Conservation (phyloP, 2,888 invertebrate genomes). For the Lacanobia wlatinum region DNA sequence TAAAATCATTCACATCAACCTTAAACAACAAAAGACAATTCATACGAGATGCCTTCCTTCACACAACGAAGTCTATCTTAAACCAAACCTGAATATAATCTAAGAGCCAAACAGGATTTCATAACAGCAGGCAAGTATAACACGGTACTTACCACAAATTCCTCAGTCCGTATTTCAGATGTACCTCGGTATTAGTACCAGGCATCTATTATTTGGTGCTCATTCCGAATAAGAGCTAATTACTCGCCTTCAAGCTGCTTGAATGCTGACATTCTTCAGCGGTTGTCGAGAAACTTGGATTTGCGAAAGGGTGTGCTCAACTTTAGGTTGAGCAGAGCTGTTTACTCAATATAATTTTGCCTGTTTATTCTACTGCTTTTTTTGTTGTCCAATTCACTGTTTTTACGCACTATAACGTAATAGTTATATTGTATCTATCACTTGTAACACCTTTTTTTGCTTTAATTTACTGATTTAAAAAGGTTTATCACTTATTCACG, state of each 20-base stretch:
- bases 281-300: slow-evolving; percentile 71
- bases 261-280: slow-evolving; percentile 88
- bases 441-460: no score
- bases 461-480: no score
- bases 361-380: neutral
- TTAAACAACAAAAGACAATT: no score
- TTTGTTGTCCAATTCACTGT: no score
- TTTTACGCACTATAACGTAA: no score
- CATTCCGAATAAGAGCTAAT: slow-evolving; percentile 84
- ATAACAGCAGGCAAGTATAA: slow-evolving; percentile 41
- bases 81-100: slow-evolving; percentile 7
- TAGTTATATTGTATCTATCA: no score
- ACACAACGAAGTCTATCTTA: neutral
- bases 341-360: neutral
- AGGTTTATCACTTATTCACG: no score
- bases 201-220: slow-evolving; percentile 80
- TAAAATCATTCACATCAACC: no score
- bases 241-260: slow-evolving; percentile 85
- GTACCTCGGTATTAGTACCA: slow-evolving; percentile 59
- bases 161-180: slow-evolving; percentile 52
- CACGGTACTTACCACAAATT: slow-evolving; percentile 46
- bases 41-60: no score
- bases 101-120: slow-evolving; percentile 35
- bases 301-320: slow-evolving; percentile 50
- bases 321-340: neutral